Conservation (phyloP, 2,797 vertebrate species). For the Tenualosa thibaudeaui region DNA sequence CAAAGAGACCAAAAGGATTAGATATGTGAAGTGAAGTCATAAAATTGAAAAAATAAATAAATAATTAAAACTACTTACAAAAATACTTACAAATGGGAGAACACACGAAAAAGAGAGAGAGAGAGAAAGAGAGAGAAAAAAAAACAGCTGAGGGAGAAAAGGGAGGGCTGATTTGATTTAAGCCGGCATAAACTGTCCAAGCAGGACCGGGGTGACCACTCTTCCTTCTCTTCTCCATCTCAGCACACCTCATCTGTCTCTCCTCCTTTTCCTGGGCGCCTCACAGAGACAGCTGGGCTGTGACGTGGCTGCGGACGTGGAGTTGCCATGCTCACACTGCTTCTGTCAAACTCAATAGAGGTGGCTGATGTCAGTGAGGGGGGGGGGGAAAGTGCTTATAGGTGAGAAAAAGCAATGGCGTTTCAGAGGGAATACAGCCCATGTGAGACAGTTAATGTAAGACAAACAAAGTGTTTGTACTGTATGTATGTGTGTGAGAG, state of each 20-base stretch:
- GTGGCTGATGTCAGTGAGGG: not conserved
- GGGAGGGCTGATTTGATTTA: conserved; percentile 11
- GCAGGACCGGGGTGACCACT: not conserved
- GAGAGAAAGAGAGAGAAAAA: not conserved
- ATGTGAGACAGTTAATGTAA: too few species aligned
- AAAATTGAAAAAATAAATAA: not conserved
- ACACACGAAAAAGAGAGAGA: not conserved
- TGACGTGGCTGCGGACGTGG: not conserved
- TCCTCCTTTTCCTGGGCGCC: not conserved
- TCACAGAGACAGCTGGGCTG: not conserved
- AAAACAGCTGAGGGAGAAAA: not conserved
- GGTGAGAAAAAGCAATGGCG: not conserved
- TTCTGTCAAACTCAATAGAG: conserved; percentile 9
- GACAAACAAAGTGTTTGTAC: not conserved
- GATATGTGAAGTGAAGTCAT: not conserved
- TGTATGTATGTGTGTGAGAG: not conserved
- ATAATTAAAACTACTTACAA: too few species aligned
- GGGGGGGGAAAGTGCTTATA: not conserved
- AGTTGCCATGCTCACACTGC: not conserved
- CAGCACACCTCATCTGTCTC: not conserved
- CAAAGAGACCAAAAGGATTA: conserved; percentile 13
- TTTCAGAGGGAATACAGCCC: too few species aligned
- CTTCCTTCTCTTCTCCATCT: not conserved
- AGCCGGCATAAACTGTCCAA: conserved; percentile 9
- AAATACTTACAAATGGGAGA: too few species aligned